Conservation (phyloP, 2,888 invertebrate species). For the Xestia xanthographa region DNA sequence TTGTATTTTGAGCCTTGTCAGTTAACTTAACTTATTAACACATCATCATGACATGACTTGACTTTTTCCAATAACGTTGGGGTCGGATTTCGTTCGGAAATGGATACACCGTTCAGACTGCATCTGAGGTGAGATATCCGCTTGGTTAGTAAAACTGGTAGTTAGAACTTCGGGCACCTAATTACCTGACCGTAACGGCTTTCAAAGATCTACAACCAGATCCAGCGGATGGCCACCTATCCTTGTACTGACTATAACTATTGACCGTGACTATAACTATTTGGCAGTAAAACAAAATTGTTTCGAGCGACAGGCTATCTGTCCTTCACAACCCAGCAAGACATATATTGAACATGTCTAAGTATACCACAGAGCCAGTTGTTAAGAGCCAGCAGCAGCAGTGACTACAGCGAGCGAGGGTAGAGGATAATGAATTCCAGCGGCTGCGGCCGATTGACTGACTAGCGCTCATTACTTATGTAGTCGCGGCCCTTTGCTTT, state of each 20-base stretch:
- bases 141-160: neutral
- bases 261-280: neutral
- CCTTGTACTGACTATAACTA: too few species aligned
- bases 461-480: slow-evolving; percentile 41
- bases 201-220: neutral
- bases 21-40: rapidly evolving
- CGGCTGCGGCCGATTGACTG: slow-evolving; percentile 40
- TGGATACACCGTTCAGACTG: too few species aligned
- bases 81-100: neutral
- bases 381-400: slow-evolving; percentile 1
- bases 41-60: neutral
- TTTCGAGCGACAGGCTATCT: neutral
- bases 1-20: neutral
- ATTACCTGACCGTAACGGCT: neutral
- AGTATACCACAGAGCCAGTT: slow-evolving; percentile 3
- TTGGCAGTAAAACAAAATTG: neutral
- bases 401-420: slow-evolving; percentile 4
- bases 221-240: neutral
- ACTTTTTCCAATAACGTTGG: neutral
- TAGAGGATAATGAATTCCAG: slow-evolving; percentile 43
- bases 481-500: slow-evolving; percentile 25
- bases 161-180: neutral
- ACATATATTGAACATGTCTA: neutral
- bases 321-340: neutral
- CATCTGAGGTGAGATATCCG: too few species aligned